Evolutionary conservation across 2,888 invertebrate species (phyloP).

Genomic region (Troilus luridus): DNA sequence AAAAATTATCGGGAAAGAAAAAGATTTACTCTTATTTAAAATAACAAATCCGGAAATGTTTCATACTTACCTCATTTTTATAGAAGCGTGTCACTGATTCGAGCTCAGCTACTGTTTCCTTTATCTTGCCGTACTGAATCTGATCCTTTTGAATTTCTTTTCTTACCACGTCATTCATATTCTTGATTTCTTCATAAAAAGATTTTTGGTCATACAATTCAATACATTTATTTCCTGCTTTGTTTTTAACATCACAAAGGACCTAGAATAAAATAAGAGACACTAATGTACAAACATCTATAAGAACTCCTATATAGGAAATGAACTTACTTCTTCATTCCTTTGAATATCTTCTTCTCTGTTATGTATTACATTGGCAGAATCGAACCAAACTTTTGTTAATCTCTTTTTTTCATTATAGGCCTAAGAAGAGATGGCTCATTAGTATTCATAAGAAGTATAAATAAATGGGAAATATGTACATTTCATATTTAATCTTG

Average conservation of each 20-base stretch:
- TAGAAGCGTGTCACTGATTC: constrained; percentile 66
- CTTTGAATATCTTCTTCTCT: constrained; percentile 62
- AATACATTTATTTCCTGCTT: constrained; percentile 51
- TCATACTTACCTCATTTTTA: constrained; percentile 28
- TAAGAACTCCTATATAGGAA: neutral
- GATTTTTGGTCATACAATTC: constrained; percentile 60
- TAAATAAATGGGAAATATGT: no score
- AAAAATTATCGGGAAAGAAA: no score
- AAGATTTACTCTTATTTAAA: no score
- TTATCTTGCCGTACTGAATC: constrained; percentile 42
- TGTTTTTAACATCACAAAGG: constrained; percentile 57
- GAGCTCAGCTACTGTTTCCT: constrained; percentile 66
- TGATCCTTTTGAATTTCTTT: constrained; percentile 39
- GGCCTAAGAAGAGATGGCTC: constrained; percentile 67
- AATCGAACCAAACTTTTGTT: constrained; percentile 65
- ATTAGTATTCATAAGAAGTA: neutral
- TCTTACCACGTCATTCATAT: constrained; percentile 11
- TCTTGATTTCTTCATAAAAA: constrained; percentile 57
- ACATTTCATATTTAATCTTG: neutral
- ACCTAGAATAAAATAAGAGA: constrained; percentile 3
- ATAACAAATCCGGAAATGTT: neutral
- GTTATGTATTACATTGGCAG: constrained; percentile 63
- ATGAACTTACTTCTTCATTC: constrained; percentile 60
- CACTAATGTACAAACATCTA: neutral
- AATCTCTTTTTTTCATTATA: constrained; percentile 70